Base-by-base conservation (phyloP, 1,140 invertebrate species). In the Bombyx mori region DNA sequence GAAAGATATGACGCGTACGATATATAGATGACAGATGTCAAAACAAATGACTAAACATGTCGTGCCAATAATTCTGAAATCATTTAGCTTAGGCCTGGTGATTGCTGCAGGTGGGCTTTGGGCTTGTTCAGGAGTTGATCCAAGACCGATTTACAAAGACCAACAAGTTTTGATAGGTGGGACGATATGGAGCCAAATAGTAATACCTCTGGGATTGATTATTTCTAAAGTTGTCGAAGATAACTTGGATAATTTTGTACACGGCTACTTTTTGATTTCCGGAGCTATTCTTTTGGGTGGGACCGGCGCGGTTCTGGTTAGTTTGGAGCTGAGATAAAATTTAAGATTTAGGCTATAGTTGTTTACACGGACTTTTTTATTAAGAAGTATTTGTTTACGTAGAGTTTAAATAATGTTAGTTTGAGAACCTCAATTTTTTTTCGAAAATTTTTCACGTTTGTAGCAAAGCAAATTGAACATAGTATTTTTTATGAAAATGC, bases 111-210 rank as follows among this genome's bases (percentile, higher is more conserved):
- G 60, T 0, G 70, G 63, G 1, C 57, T 82, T 42, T 82, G 81
- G 78, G 62, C 73, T 7, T 67, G 62, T 7, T 57, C 73, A 3
- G 72, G 63, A 46, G 62, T 75, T 6, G 62, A 69, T 5, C 56
- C 45, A 1, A 73, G 77, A 10, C 69, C 74, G 0, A 79, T 75
- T 44, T 67, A 71, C 10, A 71, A 66, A 51, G 72, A 82, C 26
- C 74, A 79, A 51, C 78, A 85, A 56, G 80, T 73, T 2, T 51
- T 82, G 1, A 55, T 85, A 4, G 73, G 69, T 6, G 82, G 82
- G 0, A 60, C 79, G 0, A 66, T 82, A 49, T 85, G 79, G 79
- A 79, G 79, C 22, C 82, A 85, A 60, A 74, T 60, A 2, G 48
- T 82, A 10, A 71, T 83, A 42, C 72, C 77, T 1, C 63, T 82